Evolutionary conservation across 2,888 invertebrate species (phyloP).

Genomic region (Thelaira solivaga): DNA sequence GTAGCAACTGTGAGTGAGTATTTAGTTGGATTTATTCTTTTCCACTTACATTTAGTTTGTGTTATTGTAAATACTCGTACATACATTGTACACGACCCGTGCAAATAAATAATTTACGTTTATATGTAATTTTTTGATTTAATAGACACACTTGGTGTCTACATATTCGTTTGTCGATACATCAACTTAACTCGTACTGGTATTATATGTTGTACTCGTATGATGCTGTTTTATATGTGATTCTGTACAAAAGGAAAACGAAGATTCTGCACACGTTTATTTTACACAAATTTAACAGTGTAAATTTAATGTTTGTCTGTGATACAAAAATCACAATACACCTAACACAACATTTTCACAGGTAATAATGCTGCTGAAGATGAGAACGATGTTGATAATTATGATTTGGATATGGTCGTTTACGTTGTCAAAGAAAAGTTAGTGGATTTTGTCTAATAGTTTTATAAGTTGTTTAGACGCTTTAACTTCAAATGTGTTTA

Average conservation of each 20-base stretch:
- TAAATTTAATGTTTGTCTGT: conserved; percentile 54
- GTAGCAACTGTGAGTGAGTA: conserved; percentile 16
- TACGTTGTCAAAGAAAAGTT: conserved; percentile 3
- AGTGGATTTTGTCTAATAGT: not conserved
- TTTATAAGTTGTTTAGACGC: no score
- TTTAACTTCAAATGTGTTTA: no score
- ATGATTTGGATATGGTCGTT: conserved; percentile 39
- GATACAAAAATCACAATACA: conserved; percentile 41
- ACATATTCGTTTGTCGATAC: conserved; percentile 27
- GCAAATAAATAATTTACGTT: conserved; percentile 62
- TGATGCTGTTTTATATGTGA: not conserved
- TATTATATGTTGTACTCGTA: not conserved
- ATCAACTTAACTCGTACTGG: no score
- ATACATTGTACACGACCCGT: conserved; percentile 56
- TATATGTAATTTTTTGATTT: conserved; percentile 62
- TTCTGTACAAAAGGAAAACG: conserved; percentile 23
- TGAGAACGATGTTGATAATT: conserved; percentile 43
- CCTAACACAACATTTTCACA: conserved; percentile 53
- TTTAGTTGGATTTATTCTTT: conserved; percentile 14
- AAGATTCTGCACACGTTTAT: conserved; percentile 54
- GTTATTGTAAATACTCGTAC: conserved; percentile 32
- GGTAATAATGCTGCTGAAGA: conserved; percentile 48
- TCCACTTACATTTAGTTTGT: not conserved
- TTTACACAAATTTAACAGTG: conserved; percentile 56
- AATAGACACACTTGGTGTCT: conserved; percentile 55